These are phyloP conservation scores for Campoplex capitator DNA, from an alignment of 2,888 invertebrate genomes.

Conservation along the genomic window DNA sequence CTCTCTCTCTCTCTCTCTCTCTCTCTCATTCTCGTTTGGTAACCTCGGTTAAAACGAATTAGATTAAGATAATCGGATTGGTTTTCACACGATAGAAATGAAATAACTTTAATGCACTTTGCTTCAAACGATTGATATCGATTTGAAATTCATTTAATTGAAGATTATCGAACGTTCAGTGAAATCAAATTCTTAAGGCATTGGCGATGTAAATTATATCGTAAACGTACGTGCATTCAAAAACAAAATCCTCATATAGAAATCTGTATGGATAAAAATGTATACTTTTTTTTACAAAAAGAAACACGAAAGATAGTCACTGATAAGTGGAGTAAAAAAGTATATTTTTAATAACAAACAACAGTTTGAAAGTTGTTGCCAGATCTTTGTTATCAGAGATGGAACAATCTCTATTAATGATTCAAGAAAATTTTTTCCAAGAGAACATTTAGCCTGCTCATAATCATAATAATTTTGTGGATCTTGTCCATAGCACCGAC, in stretches of 20 bases:
- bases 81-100: background rate
- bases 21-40: background rate
- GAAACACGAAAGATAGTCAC: background rate
- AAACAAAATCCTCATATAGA: background rate
- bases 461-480: background rate
- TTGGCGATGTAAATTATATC: background rate
- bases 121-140: background rate
- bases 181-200: background rate
- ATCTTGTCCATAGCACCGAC: background rate
- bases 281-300: background rate
- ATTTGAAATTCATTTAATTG: slow-evolving; percentile 10
- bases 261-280: background rate
- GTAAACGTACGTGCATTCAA: background rate
- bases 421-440: background rate
- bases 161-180: background rate
- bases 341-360: background rate
- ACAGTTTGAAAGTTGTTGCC: too few relatives aligned
- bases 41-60: slow-evolving; percentile 1
- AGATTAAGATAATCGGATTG: background rate
- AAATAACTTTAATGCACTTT: slow-evolving; percentile 10
- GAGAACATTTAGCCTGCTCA: background rate
- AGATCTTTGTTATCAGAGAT: too few relatives aligned
- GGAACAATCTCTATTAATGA: too few relatives aligned
- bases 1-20: background rate
- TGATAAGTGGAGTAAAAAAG: background rate